Conservation (phyloP, 1,140 invertebrate genomes). For the Bombus turneri region DNA sequence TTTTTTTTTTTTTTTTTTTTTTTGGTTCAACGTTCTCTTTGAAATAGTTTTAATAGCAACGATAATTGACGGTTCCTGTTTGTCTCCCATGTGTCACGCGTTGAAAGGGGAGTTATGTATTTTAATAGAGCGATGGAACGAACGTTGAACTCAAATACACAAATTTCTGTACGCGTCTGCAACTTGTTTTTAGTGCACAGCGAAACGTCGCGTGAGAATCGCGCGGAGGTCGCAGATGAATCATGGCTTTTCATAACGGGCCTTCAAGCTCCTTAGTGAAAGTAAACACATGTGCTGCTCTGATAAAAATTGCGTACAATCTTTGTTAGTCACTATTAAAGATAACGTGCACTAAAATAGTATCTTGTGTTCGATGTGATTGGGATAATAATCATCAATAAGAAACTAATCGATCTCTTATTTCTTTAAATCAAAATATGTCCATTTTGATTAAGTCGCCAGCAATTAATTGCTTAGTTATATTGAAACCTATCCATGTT, state of each 20-base stretch:
- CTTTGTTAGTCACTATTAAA: background rate
- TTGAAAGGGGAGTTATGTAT: background rate
- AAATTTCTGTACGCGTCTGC: background rate
- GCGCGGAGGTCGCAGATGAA: background rate
- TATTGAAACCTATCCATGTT: too few species aligned
- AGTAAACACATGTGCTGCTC: background rate
- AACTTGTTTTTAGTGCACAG: background rate
- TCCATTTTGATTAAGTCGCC: too few species aligned
- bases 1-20: background rate
- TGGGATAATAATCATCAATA: background rate
- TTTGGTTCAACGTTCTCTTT: background rate
- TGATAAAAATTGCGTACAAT: background rate
- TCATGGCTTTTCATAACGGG: constrained; percentile 23
- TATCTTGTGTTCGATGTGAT: background rate
- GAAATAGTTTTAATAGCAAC: background rate
- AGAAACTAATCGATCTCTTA: background rate
- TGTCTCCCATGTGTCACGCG: background rate
- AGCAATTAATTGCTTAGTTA: too few species aligned
- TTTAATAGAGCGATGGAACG: background rate
- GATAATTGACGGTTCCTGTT: constrained; percentile 18
- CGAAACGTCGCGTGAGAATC: constrained; percentile 17
- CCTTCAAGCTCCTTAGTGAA: background rate
- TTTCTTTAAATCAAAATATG: background rate
- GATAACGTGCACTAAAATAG: constrained; percentile 31
- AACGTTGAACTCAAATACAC: constrained; percentile 6